Conservation (phyloP, 2,113 vertebrate genomes). For the Catagonus wagneri region DNA sequence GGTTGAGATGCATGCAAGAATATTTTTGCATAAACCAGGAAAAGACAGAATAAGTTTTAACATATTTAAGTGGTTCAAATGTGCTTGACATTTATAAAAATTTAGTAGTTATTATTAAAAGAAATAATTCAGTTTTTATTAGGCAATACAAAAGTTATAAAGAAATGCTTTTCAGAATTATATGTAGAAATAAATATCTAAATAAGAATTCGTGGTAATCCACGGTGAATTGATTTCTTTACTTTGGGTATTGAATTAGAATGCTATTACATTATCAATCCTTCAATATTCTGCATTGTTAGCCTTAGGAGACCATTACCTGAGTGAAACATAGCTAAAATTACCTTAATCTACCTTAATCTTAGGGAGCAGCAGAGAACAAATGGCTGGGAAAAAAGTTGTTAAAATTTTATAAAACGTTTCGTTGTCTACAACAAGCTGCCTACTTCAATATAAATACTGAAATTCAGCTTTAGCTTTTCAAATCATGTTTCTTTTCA, state of each 20-base stretch:
- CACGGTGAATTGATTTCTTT: not conserved
- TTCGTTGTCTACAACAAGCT: not conserved
- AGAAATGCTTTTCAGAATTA: conserved; percentile 1
- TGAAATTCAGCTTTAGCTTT: not conserved
- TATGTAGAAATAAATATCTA: conserved; percentile 4
- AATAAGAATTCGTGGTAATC: not conserved
- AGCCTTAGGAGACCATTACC: not conserved
- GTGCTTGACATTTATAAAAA: conserved; percentile 30
- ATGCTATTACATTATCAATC: not conserved
- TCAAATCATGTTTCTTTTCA: conserved; percentile 33
- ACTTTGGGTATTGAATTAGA: not conserved
- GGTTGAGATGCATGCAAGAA: not conserved
- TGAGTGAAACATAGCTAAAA: not conserved
- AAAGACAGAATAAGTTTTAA: conserved; percentile 30
- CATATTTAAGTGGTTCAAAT: not conserved
- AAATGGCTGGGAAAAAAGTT: not conserved
- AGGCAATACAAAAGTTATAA: not conserved
- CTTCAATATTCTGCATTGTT: not conserved
- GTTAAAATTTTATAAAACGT: not conserved
- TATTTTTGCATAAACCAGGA: not conserved
- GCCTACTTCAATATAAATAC: not conserved
- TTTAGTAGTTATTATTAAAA: not conserved
- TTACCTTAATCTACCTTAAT: not conserved
- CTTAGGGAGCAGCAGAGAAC: not conserved
- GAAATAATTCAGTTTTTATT: conserved; percentile 17